Evolutionary conservation across 2,797 vertebrate species (phyloP).

Genomic region (Trichosurus vulpecula): DNA sequence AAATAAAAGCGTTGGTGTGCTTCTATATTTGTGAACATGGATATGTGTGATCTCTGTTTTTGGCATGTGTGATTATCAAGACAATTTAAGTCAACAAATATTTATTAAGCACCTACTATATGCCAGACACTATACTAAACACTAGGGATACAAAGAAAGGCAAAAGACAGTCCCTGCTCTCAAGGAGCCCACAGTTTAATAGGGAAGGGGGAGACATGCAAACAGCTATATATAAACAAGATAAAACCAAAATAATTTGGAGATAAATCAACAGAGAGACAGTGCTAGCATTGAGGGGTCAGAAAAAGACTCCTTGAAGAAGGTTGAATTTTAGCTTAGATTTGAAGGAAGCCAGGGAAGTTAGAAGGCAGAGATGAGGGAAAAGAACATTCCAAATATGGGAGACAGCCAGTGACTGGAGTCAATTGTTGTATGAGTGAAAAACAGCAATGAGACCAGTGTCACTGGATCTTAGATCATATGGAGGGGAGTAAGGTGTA

Average conservation of each 20-base stretch:
- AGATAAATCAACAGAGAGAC: neutral
- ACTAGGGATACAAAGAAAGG: neutral
- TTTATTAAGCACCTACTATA: neutral
- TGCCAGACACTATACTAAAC: neutral
- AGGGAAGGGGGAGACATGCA: neutral
- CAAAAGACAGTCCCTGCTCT: neutral
- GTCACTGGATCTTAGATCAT: neutral
- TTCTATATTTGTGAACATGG: neutral
- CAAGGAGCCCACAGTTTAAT: neutral
- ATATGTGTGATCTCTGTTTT: neutral
- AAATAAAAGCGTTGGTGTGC: neutral
- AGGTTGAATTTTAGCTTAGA: neutral
- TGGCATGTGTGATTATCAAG: neutral
- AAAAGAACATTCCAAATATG: neutral
- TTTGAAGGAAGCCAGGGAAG: neutral
- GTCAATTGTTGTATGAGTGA: neutral
- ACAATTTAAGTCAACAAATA: neutral
- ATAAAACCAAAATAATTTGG: neutral
- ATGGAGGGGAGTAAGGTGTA: neutral
- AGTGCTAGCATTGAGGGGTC: neutral
- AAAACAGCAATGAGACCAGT: neutral
- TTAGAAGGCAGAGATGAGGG: neutral
- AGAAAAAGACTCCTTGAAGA: neutral
- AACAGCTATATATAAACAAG: neutral
- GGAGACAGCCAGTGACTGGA: neutral